These are phyloP conservation scores for Setophaga coronata DNA, from an alignment of 2,113 vertebrate species.

Conservation along the genomic window DNA sequence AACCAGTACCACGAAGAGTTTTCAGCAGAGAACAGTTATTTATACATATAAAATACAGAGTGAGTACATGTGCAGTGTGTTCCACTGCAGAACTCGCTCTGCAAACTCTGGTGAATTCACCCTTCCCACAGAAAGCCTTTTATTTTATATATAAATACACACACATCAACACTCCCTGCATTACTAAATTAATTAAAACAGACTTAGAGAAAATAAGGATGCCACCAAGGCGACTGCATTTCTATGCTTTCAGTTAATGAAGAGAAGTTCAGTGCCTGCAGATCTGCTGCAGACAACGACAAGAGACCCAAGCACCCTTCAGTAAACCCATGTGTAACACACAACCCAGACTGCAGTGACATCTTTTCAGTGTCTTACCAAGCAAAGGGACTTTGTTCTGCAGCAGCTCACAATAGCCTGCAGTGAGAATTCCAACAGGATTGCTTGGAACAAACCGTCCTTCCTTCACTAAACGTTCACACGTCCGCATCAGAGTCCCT, in stretches of 20 bases:
- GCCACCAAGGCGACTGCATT: background rate
- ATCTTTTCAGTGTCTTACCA: slow-evolving; percentile 78
- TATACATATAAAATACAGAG: background rate
- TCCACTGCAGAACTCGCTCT: background rate
- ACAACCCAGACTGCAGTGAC: background rate
- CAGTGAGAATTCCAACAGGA: slow-evolving; percentile 94
- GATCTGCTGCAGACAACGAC: background rate
- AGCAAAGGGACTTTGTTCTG: slow-evolving; percentile 98
- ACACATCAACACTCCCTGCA: background rate
- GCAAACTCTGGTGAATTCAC: background rate
- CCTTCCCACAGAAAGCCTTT: background rate
- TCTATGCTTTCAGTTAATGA: background rate
- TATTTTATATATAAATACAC: background rate
- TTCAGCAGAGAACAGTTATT: background rate
- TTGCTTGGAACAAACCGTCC: slow-evolving; percentile 92
- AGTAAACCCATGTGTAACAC: fast-evolving
- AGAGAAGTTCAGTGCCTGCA: background rate
- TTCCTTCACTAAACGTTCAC: slow-evolving; percentile 95
- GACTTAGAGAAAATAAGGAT: background rate
- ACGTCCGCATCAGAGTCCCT: slow-evolving; percentile 94
- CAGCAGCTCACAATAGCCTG: slow-evolving; percentile 93
- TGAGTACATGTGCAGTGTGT: background rate
- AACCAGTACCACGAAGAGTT: background rate
- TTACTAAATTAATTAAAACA: background rate
- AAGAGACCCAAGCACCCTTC: background rate